Evolutionary conservation across 2,113 vertebrate genomes (phyloP), one percentile per base, ranked within the genome.

Genomic region (Podarcis cretensis): DNA sequence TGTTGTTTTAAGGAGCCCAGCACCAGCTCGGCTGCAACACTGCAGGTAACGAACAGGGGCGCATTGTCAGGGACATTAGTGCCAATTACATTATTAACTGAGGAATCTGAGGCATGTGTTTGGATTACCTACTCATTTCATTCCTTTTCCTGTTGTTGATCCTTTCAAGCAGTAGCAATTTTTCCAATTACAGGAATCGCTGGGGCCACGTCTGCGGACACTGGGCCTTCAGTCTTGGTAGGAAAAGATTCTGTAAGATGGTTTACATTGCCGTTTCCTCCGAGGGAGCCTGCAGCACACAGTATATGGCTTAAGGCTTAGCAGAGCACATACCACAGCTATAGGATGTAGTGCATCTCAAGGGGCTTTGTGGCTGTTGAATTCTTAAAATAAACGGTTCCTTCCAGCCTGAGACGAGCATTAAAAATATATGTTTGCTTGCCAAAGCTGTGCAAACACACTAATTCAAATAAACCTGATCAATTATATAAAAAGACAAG

Each of bases 161-260:
- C 92, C 96, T 91, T 96, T 95, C 92, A 93, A 95, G 88, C 96
- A 97, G 81, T 68, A 83, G 97, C 94, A 98, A 97, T 96, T 98
- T 98, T 96, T 98, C 98, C 91, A 98, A 97, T 98, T 98, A 98
- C 96, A 97, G 96, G 94, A 97, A 95, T 91, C 94, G 27, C 90
- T 97, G 96, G 71, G 82, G 97, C 96, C 91, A 97, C 97, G 97
- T 94, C 96, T 57, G 96, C 96, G 94, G 95, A 98, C 94, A 98
- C 96, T 23, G 92, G 95, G 94, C 86, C 95, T 98, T 82, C 97
- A 98, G 97, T 98, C 96, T 96, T 97, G 96, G 97, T 98, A 96
- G 93, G 96, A 91, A 92, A 94, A 90, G 66, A 93, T 85, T 83
- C 92, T 90, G 89, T 89, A 87, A 92, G 91, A 91, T 94, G 84